Evolutionary conservation across 92 coral and sea anemone genomes (phyloP).

Genomic region (Paramuricea clavata): DNA sequence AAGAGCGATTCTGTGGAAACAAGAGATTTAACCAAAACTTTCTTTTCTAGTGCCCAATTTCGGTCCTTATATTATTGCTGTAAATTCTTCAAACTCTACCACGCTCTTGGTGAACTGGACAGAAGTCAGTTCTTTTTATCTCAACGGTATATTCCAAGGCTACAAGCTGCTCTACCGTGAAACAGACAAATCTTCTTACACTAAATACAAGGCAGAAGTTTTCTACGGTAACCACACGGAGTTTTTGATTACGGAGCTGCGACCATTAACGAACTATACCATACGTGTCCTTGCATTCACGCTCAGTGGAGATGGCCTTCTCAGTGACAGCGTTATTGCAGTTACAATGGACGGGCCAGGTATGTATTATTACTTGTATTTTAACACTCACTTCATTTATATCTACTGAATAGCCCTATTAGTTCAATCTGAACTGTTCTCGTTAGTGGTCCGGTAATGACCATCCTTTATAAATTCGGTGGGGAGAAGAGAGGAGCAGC

Average conservation of each 20-base stretch:
- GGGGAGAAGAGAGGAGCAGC: too few species aligned
- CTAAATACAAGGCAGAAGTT: not conserved
- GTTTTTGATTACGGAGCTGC: slow-evolving; percentile 34
- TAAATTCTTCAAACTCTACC: not conserved
- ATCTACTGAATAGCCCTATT: too few species aligned
- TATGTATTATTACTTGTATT: not conserved
- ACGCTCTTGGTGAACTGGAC: slow-evolving; percentile 30
- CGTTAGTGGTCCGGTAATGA: too few species aligned
- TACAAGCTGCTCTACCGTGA: slow-evolving; percentile 40
- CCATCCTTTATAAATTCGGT: too few species aligned
- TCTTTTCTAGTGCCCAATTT: slow-evolving; percentile 3
- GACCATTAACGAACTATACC: slow-evolving; percentile 59
- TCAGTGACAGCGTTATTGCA: not conserved
- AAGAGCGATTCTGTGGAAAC: too few species aligned
- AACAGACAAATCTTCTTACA: slow-evolving; percentile 24
- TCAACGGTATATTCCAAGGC: slow-evolving; percentile 37
- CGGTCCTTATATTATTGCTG: not conserved
- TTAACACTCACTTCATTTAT: too few species aligned
- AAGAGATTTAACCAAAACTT: not conserved
- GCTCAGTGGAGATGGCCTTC: slow-evolving; percentile 70
- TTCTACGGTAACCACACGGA: slow-evolving; percentile 31
- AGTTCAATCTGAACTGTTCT: not conserved
- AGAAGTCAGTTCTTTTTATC: not conserved
- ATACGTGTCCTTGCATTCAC: slow-evolving; percentile 55
- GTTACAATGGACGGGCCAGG: slow-evolving; percentile 24